These are phyloP conservation scores for Saturnia japonica DNA, from an alignment of 2,888 invertebrate species.

Conservation along the genomic window DNA sequence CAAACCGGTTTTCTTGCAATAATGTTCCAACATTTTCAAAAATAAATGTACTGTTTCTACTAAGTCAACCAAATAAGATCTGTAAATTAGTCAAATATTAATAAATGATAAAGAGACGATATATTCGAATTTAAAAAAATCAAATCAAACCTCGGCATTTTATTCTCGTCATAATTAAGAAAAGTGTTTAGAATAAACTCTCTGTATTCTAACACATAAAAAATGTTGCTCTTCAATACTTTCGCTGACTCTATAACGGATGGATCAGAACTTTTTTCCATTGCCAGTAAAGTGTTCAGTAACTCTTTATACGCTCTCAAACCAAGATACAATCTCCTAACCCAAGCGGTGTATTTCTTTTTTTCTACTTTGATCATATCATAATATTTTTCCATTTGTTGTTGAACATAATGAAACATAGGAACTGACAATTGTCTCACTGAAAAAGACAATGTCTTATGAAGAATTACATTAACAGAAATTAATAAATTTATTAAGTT, in stretches of 20 bases:
- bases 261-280: conserved; percentile 89
- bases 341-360: conserved; percentile 91
- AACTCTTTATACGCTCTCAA: conserved; percentile 91
- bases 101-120: conserved; percentile 12
- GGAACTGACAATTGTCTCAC: conserved; percentile 96
- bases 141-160: conserved; percentile 89
- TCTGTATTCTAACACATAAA: conserved; percentile 96
- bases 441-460: conserved; percentile 63
- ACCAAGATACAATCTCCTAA: conserved; percentile 91
- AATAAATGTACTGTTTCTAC: conserved; percentile 95
- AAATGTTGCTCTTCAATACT: conserved; percentile 94
- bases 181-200: conserved; percentile 92
- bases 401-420: conserved; percentile 96
- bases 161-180: conserved; percentile 90
- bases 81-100: conserved; percentile 52
- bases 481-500: no score
- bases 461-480: neutral
- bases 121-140: conserved; percentile 14
- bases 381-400: conserved; percentile 92
- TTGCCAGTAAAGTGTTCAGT: conserved; percentile 89
- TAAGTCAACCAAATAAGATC: conserved; percentile 92
- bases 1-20: conserved; percentile 83
- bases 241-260: conserved; percentile 89
- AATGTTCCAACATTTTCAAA: conserved; percentile 92
- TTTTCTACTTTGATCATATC: conserved; percentile 94